A percentile compares a stretch with the other conserved stretches of the same genome.
Conservation (phyloP, 2,113 vertebrate genomes). For the Montifringilla adamsi region DNA sequence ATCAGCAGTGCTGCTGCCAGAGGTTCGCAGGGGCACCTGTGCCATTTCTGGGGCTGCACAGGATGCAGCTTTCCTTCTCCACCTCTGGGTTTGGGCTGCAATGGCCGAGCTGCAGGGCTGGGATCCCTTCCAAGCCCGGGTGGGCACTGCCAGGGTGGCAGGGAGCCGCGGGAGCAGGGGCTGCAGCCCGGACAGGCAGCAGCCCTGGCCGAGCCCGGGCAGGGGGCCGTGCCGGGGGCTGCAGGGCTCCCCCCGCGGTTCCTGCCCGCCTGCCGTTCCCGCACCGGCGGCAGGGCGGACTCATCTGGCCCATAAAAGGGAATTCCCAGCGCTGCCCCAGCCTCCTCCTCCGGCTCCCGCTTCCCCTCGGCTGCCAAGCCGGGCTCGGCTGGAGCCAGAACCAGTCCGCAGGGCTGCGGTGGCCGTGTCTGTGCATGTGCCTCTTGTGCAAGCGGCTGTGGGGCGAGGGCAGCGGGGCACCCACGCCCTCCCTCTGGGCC, state of each 20-base stretch:
- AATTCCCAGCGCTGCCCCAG: neutral
- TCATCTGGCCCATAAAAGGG: constrained; percentile 6
- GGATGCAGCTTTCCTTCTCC: neutral
- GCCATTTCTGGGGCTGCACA: neutral
- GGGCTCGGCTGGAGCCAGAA: neutral
- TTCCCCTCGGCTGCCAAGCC: neutral
- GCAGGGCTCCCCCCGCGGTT: fast-evolving
- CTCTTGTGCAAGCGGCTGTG: neutral
- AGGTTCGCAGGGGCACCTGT: no score
- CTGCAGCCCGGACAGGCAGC: neutral
- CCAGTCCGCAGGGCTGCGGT: neutral
- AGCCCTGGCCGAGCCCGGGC: no score
- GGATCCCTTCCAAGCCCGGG: neutral
- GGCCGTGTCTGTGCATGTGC: neutral
- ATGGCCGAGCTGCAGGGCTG: neutral
- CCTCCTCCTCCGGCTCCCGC: neutral
- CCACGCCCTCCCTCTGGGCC: neutral
- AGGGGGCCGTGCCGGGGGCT: neutral
- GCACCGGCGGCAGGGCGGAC: fast-evolving
- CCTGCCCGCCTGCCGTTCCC: neutral
- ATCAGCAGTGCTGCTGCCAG: neutral
- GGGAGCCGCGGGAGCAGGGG: neutral
- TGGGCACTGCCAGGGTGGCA: fast-evolving
- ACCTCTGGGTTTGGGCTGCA: neutral
- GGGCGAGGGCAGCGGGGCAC: neutral